phyloP scores from a whole-genome alignment of 2,113 vertebrate genomes.

The Ptilonorhynchus violaceus region DNA sequence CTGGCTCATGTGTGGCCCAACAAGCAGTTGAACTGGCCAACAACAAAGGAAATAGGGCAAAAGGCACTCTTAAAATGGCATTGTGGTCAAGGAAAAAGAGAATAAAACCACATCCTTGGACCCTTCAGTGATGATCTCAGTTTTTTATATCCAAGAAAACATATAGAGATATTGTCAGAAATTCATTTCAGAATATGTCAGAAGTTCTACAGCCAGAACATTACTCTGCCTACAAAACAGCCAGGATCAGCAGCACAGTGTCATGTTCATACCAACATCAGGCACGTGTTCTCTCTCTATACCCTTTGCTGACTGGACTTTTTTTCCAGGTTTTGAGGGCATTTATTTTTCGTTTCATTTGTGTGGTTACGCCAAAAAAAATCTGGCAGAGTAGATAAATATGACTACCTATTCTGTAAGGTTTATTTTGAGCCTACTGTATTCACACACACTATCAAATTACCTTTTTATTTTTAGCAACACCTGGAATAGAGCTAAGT shows the following conservation, averaged over 20 bases:
- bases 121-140: not conserved
- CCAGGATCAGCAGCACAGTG: not conserved
- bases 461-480: not conserved
- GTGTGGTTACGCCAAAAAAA: not conserved
- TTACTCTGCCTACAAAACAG: not conserved
- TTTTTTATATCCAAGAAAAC: not conserved
- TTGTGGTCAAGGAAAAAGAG: not conserved
- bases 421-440: not conserved
- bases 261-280: not conserved
- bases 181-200: no score
- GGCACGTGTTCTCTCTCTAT: not conserved
- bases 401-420: not conserved
- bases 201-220: not conserved
- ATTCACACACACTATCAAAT: not conserved
- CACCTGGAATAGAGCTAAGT: not conserved
- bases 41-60: not conserved
- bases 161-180: not conserved
- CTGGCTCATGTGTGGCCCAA: rapidly evolving
- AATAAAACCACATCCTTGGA: not conserved
- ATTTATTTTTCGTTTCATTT: not conserved
- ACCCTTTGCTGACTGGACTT: not conserved
- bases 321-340: not conserved
- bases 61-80: not conserved
- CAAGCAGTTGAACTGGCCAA: not conserved
- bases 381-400: not conserved